Base-by-base conservation (phyloP, 2,113 vertebrate species). In the Nycticryphes semicollaris region DNA sequence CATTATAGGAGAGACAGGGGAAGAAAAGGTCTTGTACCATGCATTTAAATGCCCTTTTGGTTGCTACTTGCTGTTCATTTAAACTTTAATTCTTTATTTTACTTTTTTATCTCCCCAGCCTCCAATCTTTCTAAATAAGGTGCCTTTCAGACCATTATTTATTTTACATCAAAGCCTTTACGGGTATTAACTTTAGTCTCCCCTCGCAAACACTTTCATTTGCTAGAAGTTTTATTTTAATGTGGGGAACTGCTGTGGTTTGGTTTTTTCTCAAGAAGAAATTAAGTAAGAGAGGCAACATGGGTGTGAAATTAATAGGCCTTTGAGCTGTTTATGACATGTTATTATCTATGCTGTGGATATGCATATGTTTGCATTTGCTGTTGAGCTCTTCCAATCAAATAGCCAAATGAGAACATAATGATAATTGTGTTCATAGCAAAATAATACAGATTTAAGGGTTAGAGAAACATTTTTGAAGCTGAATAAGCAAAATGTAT, bases 1-100 rank as follows among this genome's bases (percentile, higher is more conserved):
- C 67, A 77, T 79, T 78, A 96, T 76, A 94, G 91, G 91, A 91
- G 63, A 90, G 43, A 80, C 74, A 92, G 83, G 84, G 84, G 90
- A 96, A 82, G 87, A 93, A 75, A 87, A 93, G 47, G 64, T 70
- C 20, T 9, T 85, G 81, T 81, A 89, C 28, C 6, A 82, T 94
- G 60, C 30, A 91, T 94, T 86, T 89, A 63, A 92, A 85, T 33
- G 31, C n/a, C n/a, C 25, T 51, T 85, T 91, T 37, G 81, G 17
- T 59, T 84, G 31, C 43, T 69, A 27, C 23, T 81, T 53, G 57
- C 9, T 47, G 13, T 74, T 93, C 35, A 67, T 5, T 81, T 75
- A 60, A 14, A 3, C 5, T 90, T 48, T 73, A 70, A 75, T 72
- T 82, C 10, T 88, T 82, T 53, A 12, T 17, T 81, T 87, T 54